Base-by-base conservation (phyloP, 2,113 vertebrate genomes). In the Paramisgurnus dabryanus region DNA sequence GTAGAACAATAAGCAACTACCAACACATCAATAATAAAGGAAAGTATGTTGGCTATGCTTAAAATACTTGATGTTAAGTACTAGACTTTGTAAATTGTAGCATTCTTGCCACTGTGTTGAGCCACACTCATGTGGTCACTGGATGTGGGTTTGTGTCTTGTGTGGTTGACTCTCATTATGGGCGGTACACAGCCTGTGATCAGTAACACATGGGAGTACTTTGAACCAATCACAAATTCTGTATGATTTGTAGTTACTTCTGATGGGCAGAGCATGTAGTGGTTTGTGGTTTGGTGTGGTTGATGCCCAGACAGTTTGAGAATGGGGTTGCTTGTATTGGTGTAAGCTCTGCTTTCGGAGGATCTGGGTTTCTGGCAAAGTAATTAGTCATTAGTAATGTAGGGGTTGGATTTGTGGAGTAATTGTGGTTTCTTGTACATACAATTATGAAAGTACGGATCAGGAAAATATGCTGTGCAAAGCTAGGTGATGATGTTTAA, bases 201-300 rank as follows among this genome's bases (percentile, higher is more conserved):
- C 17, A 50, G 49, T 57, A 75, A 78, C 76, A 81, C 67, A 71
- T 58, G 64, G 72, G 60, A 63, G 67, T 60, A 13, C 64, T 78
- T 70, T 66, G 41, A 80, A 67, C 73, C 53, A 72, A 77, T 80
- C 79, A 60, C 76, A 71, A 41, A 84, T 66, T 76, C 79, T 66
- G 82, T 67, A 79, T 82, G 58, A 82, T 80, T 79, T 78, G 70
- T 39, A 63, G 80, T 82, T 79, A 40, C 47, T 13, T 34, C 70
- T 76, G 76, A 81, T 50, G 53, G 71, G 71, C 50, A 40, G 80
- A 71, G 27, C 50, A 40, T 71, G 66, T 80, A 69, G 83, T 45
- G 80, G 83, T 79, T 82, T 84, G 83, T 81, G 83, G 80, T 76
- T 79, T 55, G 80, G 67, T 76, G 67, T 84, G 76, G 80, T 79